Conservation (phyloP, 2,113 vertebrate species). For the Crotophaga sulcirostris region DNA sequence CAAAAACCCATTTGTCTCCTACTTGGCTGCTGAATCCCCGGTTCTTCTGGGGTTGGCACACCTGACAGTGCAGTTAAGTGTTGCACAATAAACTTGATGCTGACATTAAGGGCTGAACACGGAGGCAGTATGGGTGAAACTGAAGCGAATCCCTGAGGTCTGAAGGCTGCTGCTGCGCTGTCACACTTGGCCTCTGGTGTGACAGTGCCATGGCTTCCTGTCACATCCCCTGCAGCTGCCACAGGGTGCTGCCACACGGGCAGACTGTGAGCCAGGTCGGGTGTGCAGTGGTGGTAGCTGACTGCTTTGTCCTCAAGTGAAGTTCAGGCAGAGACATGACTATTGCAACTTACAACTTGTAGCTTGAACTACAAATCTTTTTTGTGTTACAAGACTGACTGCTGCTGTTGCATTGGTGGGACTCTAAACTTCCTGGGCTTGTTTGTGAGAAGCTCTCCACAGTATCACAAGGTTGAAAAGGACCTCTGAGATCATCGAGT, state of each 20-base stretch:
- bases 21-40: constrained; percentile 28
- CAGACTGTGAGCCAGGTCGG: background rate
- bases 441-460: background rate
- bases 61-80: background rate
- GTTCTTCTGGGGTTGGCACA: constrained; percentile 20
- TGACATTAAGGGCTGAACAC: background rate
- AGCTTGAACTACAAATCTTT: background rate
- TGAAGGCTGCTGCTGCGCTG: background rate
- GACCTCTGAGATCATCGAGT: no score
- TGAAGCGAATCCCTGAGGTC: background rate
- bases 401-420: background rate
- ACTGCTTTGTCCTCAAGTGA: background rate
- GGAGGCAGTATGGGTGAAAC: constrained; percentile 2
- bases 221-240: background rate
- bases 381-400: background rate
- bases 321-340: background rate
- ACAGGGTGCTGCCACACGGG: accelerated
- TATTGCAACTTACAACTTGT: background rate
- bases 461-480: no score
- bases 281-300: background rate
- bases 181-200: background rate
- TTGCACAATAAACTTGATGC: background rate
- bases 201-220: background rate
- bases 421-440: background rate
- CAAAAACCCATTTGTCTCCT: constrained; percentile 49